A percentile compares a stretch with the other conserved stretches of the same genome.
phyloP scores from a whole-genome alignment of 2,888 invertebrate species.

The Temnothorax ravouxi region DNA sequence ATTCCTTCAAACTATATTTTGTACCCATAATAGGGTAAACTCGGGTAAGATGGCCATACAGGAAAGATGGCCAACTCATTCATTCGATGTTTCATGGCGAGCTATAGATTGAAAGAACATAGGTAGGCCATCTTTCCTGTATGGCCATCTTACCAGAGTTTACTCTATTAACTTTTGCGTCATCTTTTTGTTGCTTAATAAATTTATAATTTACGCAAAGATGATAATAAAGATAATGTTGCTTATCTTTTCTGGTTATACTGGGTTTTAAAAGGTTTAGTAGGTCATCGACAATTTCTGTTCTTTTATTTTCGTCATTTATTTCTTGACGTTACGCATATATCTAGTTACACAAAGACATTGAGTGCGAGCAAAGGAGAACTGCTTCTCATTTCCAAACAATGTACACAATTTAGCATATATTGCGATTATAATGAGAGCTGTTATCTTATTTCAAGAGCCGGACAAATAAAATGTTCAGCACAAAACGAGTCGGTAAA shows the following conservation, averaged over 20 bases:
- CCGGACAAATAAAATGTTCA: neutral
- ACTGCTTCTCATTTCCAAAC: neutral
- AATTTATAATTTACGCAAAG: neutral
- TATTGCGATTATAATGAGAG: neutral
- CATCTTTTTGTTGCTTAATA: neutral
- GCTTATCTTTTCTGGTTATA: neutral
- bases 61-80: no score
- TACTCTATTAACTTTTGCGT: neutral
- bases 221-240: neutral
- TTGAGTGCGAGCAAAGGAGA: neutral
- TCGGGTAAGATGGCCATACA: no score
- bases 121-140: no score
- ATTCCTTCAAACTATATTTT: neutral
- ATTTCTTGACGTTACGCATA: neutral
- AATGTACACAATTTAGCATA: neutral
- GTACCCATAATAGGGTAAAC: neutral
- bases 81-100: no score
- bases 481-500: neutral
- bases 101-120: no score
- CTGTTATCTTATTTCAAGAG: neutral
- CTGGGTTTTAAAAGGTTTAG: neutral
- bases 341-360: neutral
- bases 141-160: no score
- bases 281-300: neutral
- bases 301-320: neutral